Evolutionary conservation across 1,140 invertebrate species (phyloP).

Genomic region (Arion vulgaris): DNA sequence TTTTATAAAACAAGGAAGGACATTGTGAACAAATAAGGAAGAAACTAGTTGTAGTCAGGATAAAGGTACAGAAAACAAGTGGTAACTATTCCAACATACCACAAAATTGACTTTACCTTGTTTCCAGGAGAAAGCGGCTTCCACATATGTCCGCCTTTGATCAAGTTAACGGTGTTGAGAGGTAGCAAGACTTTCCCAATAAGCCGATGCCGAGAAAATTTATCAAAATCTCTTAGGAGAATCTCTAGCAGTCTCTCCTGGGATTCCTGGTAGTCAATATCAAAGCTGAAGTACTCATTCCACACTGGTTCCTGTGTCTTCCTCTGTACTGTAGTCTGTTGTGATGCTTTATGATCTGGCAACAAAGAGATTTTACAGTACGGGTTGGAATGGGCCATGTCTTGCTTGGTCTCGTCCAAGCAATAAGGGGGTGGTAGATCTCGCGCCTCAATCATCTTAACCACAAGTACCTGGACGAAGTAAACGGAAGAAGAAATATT

Average conservation of each 20-base stretch:
- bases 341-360: slow-evolving; percentile 68
- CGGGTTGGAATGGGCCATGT: slow-evolving; percentile 73
- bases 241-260: slow-evolving; percentile 67
- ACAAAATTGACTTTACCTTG: slow-evolving; percentile 4
- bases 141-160: slow-evolving; percentile 74
- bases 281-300: slow-evolving; percentile 71
- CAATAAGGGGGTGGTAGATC: slow-evolving; percentile 70
- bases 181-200: slow-evolving; percentile 68
- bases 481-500: too few species aligned
- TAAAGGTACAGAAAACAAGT: too few species aligned
- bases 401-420: slow-evolving; percentile 69
- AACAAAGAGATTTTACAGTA: slow-evolving; percentile 71
- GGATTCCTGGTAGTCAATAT: slow-evolving; percentile 66
- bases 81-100: too few species aligned
- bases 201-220: slow-evolving; percentile 69
- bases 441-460: slow-evolving; percentile 72
- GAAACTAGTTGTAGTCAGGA: too few species aligned
- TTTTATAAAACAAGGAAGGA: too few species aligned
- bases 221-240: slow-evolving; percentile 71
- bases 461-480: slow-evolving; percentile 58
- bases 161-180: slow-evolving; percentile 63
- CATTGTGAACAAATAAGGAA: too few species aligned
- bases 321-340: slow-evolving; percentile 70
- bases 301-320: slow-evolving; percentile 70
- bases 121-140: slow-evolving; percentile 69